Percentiles rank a stretch among this genome's conserved stretches.
These are phyloP conservation scores for Diloba caeruleocephala DNA, from an alignment of 2,888 invertebrate genomes.

Conservation along the genomic window DNA sequence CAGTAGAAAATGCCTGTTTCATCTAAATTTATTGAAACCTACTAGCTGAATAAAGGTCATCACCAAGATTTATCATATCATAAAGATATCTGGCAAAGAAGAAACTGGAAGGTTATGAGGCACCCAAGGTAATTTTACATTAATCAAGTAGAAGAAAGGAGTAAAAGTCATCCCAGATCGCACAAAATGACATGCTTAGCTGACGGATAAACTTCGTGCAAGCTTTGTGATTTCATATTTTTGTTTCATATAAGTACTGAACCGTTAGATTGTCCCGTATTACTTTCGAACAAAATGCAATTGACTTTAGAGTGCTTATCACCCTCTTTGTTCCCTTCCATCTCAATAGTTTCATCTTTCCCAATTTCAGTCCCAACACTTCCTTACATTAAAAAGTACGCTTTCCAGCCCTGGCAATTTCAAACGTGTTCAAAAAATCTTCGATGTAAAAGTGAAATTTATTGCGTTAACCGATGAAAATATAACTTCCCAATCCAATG, in stretches of 20 bases:
- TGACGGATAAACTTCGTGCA: no score
- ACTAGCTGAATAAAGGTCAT: no score
- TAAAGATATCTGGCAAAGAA: no score
- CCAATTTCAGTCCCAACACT: slow-evolving; percentile 47
- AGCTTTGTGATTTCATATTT: no score
- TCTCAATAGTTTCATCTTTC: slow-evolving; percentile 51
- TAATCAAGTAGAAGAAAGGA: no score
- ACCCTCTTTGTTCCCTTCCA: slow-evolving; percentile 46
- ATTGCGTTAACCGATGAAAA: slow-evolving; percentile 52
- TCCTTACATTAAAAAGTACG: slow-evolving; percentile 46
- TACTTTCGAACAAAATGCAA: slow-evolving; percentile 41
- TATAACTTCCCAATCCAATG: slow-evolving; percentile 56
- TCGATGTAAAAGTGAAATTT: slow-evolving; percentile 48
- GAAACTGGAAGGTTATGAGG: no score
- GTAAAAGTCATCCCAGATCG: no score
- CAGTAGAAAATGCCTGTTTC: no score
- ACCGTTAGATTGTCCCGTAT: slow-evolving; percentile 17
- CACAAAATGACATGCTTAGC: no score
- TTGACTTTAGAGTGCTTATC: slow-evolving; percentile 36
- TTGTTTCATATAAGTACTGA: slow-evolving; percentile 1
- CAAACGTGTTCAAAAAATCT: slow-evolving; percentile 35
- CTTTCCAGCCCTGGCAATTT: slow-evolving; percentile 46
- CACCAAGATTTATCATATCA: no score
- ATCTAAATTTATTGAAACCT: no score
- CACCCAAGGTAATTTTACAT: no score